These are phyloP conservation scores for Vulpes vulpes DNA, from an alignment of 2,113 vertebrate species.

Conservation along the genomic window DNA sequence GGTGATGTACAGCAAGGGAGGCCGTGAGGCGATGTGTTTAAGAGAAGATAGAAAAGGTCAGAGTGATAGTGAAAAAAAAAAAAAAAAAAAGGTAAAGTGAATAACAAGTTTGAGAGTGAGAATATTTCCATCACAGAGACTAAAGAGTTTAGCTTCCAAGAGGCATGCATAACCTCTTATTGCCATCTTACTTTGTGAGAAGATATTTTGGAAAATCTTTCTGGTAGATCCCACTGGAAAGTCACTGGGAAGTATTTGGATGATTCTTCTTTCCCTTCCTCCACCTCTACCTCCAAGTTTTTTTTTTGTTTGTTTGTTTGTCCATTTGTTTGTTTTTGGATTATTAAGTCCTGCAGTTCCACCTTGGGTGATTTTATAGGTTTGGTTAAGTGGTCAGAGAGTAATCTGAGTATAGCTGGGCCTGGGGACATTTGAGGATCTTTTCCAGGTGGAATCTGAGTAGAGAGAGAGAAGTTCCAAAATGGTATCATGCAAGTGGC, in stretches of 20 bases:
- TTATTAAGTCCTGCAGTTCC: background rate
- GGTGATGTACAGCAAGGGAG: background rate
- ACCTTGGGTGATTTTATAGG: background rate
- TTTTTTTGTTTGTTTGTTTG: background rate
- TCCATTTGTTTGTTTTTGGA: background rate
- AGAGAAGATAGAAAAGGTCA: slow-evolving; percentile 76
- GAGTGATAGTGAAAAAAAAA: background rate
- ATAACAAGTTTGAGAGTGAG: slow-evolving; percentile 12
- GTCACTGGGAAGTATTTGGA: slow-evolving; percentile 27
- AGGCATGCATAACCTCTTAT: background rate
- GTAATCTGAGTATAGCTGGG: no score
- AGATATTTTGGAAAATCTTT: background rate
- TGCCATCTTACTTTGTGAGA: background rate
- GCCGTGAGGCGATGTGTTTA: background rate
- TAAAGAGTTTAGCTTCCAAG: background rate
- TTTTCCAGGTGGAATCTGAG: background rate
- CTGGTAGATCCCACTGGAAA: background rate
- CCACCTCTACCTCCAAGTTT: background rate
- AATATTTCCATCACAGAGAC: background rate
- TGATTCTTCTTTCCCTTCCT: background rate
- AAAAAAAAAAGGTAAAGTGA: background rate
- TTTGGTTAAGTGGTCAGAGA: background rate
- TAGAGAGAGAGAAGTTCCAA: background rate
- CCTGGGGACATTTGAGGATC: background rate
- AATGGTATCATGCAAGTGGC: background rate